These are phyloP conservation scores for Eubucco bourcierii DNA, from an alignment of 2,113 vertebrate species.

Conservation along the genomic window DNA sequence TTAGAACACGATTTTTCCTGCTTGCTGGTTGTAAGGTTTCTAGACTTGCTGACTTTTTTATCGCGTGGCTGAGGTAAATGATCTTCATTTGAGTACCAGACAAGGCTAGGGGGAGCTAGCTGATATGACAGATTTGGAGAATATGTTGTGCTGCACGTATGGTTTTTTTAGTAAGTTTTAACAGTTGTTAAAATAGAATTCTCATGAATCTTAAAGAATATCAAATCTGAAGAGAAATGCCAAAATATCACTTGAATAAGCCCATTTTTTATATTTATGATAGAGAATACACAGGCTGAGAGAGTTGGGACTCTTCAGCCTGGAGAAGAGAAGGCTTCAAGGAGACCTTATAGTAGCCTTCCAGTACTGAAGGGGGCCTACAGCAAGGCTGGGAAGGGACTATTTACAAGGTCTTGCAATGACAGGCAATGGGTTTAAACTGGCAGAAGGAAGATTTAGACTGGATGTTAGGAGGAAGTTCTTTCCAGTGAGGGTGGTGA, in stretches of 20 bases:
- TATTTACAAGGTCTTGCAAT: no score
- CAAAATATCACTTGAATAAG: neutral
- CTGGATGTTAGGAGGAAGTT: no score
- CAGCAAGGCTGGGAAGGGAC: no score
- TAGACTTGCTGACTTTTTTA: neutral
- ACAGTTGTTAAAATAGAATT: neutral
- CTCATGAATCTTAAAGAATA: neutral
- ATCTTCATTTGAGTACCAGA: slow-evolving; percentile 26
- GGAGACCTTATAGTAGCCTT: no score
- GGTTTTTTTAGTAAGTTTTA: neutral
- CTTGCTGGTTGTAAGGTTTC: neutral
- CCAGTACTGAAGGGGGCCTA: no score
- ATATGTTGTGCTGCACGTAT: neutral
- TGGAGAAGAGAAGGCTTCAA: no score
- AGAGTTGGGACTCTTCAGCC: no score
- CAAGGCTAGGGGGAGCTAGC: slow-evolving; percentile 15
- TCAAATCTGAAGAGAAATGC: neutral
- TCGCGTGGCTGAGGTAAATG: slow-evolving; percentile 11
- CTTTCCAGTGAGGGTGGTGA: no score
- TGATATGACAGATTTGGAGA: slow-evolving; percentile 21
- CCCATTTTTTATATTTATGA: neutral
- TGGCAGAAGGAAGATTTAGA: no score
- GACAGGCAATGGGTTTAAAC: no score
- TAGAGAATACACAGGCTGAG: neutral
- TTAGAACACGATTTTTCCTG: neutral